Conservation (phyloP, 2,113 vertebrate species). For the Smithornis capensis region DNA sequence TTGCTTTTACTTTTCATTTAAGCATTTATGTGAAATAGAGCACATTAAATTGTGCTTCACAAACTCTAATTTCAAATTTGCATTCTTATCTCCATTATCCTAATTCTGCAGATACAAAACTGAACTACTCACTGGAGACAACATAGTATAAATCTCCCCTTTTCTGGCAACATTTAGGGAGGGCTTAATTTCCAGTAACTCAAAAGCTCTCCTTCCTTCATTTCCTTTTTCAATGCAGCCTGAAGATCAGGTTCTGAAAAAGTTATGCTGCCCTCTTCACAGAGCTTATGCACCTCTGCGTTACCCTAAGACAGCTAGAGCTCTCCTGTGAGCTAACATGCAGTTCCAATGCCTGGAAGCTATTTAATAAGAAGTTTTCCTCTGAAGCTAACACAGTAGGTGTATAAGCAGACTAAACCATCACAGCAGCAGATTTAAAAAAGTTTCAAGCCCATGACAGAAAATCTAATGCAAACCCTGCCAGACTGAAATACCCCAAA, state of each 20-base stretch:
- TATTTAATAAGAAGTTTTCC: not conserved
- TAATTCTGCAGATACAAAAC: not conserved
- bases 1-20: not conserved
- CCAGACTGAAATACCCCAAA: not conserved
- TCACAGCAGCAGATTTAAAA: not conserved
- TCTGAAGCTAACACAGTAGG: not conserved
- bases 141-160: not conserved
- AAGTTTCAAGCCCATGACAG: not conserved
- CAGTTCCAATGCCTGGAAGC: not conserved
- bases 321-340: not conserved
- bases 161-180: not conserved
- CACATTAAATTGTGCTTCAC: not conserved
- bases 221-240: not conserved
- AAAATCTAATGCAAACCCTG: not conserved
- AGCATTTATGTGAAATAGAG: not conserved
- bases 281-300: fast-evolving
- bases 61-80: not conserved
- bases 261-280: fast-evolving
- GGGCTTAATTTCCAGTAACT: not conserved
- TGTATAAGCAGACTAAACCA: not conserved
- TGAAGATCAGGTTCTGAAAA: not conserved
- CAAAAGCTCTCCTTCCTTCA: not conserved
- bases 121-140: not conserved
- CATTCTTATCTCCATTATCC: not conserved
- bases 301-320: not conserved